phyloP scores from a whole-genome alignment of 2,888 invertebrate genomes.

The Exephanes ischioxanthus region DNA sequence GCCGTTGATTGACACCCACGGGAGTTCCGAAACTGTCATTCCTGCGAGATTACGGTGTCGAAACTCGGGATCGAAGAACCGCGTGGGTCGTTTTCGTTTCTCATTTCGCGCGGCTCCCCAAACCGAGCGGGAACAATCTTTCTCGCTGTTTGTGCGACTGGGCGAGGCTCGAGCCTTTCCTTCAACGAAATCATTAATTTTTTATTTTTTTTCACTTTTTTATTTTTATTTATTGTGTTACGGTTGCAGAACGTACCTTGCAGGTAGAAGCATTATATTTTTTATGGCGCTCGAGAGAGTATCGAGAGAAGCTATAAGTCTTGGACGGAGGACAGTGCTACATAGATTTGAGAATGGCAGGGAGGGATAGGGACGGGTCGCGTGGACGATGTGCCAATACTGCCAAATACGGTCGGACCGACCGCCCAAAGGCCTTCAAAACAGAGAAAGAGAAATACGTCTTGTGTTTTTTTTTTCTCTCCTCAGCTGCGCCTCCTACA shows the following conservation, averaged over 20 bases:
- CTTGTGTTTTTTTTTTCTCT: slow-evolving; percentile 7
- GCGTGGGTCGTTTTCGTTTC: slow-evolving; percentile 56
- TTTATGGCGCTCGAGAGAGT: not conserved
- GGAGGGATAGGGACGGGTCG: slow-evolving; percentile 46
- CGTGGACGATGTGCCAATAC: slow-evolving; percentile 68
- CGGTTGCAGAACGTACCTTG: not conserved
- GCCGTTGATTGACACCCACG: slow-evolving; percentile 64
- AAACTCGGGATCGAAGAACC: slow-evolving; percentile 61
- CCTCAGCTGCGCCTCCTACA: slow-evolving; percentile 25
- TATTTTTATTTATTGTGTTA: not conserved
- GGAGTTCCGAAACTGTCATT: slow-evolving; percentile 54
- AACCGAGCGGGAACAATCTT: not conserved
- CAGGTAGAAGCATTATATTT: not conserved
- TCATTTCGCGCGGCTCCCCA: slow-evolving; percentile 19
- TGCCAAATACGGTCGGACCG: slow-evolving; percentile 68
- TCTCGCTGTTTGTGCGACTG: not conserved
- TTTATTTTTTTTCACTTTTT: not conserved
- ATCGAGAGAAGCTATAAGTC: slow-evolving; percentile 32
- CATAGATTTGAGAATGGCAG: slow-evolving; percentile 42
- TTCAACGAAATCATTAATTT: not conserved
- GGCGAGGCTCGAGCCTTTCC: not conserved
- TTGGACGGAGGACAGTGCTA: not conserved
- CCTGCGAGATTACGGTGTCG: slow-evolving; percentile 47
- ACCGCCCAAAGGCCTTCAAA: slow-evolving; percentile 64
- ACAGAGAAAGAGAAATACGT: slow-evolving; percentile 67